A percentile compares a stretch with the other conserved stretches of the same genome.
Conservation (phyloP, 2,113 vertebrate genomes). For the Baryphthengus martii region DNA sequence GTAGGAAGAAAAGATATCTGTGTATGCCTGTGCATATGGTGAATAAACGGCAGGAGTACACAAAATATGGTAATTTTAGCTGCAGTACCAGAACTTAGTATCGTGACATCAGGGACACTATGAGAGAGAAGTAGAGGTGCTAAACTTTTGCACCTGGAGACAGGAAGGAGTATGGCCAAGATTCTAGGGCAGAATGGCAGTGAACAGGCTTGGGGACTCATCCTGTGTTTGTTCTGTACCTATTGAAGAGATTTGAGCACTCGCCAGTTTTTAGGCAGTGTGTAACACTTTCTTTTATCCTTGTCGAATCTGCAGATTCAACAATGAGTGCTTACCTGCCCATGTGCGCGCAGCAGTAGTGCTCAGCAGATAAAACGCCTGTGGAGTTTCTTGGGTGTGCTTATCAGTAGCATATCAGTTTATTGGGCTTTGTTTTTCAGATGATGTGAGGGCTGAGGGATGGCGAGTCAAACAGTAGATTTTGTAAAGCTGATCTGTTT, state of each 20-base stretch:
- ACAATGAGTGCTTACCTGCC: neutral
- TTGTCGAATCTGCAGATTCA: neutral
- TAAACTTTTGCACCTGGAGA: neutral
- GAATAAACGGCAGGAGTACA: neutral
- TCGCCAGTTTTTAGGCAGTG: neutral
- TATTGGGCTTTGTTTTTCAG: neutral
- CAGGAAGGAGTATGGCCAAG: neutral
- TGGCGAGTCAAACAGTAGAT: neutral
- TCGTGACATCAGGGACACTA: neutral
- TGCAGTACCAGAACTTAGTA: neutral
- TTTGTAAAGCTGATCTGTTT: neutral
- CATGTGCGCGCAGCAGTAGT: rapidly evolving
- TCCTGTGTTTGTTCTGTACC: neutral
- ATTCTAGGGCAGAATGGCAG: neutral
- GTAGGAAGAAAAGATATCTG: neutral
- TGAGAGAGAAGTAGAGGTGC: neutral
- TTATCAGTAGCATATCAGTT: neutral
- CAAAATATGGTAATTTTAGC: neutral
- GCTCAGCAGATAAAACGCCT: neutral
- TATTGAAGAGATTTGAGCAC: neutral
- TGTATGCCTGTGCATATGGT: neutral
- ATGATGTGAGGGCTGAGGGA: rapidly evolving
- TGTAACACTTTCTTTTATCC: neutral
- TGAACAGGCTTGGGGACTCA: neutral
- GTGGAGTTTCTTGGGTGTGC: rapidly evolving